These are phyloP conservation scores for Galendromus occidentalis DNA, from an alignment of 1,140 invertebrate genomes.

Conservation along the genomic window DNA sequence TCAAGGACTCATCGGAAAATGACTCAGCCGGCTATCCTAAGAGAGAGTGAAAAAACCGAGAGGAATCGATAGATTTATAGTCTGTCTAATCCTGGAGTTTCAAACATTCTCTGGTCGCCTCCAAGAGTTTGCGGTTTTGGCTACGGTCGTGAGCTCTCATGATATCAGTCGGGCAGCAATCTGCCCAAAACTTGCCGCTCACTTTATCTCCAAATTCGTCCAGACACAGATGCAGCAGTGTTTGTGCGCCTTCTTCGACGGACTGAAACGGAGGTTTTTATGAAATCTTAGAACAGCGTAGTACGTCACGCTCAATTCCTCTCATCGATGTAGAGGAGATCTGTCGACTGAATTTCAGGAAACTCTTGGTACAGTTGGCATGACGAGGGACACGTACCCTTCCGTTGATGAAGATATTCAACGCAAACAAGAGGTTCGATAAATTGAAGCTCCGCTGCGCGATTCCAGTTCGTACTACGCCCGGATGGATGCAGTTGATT, in stretches of 20 bases:
- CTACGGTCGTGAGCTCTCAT: neutral
- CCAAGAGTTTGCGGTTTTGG: too few relatives aligned
- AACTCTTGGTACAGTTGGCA: neutral
- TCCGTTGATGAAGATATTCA: neutral
- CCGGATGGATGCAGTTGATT: neutral
- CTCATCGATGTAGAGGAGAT: neutral
- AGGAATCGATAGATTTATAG: too few relatives aligned
- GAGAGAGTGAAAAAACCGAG: too few relatives aligned
- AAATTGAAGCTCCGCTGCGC: neutral
- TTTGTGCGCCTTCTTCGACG: neutral
- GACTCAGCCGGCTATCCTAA: too few relatives aligned
- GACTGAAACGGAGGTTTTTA: neutral
- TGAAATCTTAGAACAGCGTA: neutral
- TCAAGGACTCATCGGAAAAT: too few relatives aligned
- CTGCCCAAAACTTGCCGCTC: neutral
- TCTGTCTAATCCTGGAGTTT: too few relatives aligned
- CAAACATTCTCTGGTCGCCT: too few relatives aligned
- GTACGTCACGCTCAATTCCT: neutral
- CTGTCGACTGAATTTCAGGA: neutral
- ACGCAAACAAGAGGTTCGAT: neutral
- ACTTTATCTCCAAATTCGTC: neutral
- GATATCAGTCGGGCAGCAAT: neutral
- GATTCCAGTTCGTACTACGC: neutral
- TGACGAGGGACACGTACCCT: neutral
- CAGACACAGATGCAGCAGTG: neutral